Conservation (phyloP, 92 coral and sea anemone genomes). For the Blastomussa wellsi region DNA sequence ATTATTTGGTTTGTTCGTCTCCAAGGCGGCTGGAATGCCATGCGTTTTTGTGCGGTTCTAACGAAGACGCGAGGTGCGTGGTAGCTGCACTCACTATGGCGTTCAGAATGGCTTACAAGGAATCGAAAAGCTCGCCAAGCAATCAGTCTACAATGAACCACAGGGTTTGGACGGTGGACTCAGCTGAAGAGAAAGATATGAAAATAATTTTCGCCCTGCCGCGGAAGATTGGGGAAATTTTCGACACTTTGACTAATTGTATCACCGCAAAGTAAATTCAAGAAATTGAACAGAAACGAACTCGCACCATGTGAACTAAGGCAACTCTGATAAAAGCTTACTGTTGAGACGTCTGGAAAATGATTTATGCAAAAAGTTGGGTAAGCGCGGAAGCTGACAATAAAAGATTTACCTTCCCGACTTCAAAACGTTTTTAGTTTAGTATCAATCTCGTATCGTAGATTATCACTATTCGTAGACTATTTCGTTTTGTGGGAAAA, state of each 20-base stretch:
- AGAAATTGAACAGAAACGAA: background rate
- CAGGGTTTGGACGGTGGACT: conserved; percentile 41
- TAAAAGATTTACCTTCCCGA: background rate
- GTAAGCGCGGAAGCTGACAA: background rate
- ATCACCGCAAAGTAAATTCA: conserved; percentile 4
- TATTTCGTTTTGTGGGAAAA: background rate
- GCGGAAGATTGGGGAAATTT: conserved; percentile 47
- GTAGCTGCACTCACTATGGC: conserved; percentile 68
- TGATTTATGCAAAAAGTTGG: conserved; percentile 2
- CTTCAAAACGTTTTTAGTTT: background rate
- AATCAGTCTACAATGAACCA: conserved; percentile 19
- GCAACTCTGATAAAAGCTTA: background rate
- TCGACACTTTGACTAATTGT: conserved; percentile 47
- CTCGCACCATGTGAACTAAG: background rate
- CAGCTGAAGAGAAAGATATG: conserved; percentile 41
- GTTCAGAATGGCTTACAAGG: conserved; percentile 57
- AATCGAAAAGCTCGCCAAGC: background rate
- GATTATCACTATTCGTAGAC: background rate
- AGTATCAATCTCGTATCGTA: background rate
- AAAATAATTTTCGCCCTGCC: conserved; percentile 38
- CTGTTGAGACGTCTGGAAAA: conserved; percentile 18
- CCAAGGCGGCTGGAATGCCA: conserved; percentile 66
- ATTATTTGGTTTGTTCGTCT: conserved; percentile 45
- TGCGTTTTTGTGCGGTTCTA: conserved; percentile 52
- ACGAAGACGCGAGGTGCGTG: conserved; percentile 59